Evolutionary conservation across 2,888 invertebrate genomes (phyloP).

Genomic region (Marronus borbonicus): DNA sequence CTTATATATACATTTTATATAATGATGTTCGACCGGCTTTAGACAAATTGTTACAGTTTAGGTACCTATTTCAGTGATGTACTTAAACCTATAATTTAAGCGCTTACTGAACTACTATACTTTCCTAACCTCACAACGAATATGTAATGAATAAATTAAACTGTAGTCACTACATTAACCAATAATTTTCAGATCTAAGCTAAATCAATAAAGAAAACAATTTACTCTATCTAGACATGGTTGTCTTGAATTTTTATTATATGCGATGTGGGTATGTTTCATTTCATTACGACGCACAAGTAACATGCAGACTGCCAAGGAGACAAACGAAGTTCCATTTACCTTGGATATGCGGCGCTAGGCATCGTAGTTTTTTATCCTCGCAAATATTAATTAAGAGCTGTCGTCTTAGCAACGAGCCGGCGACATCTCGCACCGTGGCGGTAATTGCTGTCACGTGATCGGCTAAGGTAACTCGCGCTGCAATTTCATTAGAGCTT

Average conservation of each 20-base stretch:
- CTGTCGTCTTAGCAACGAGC: conserved; percentile 59
- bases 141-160: too few species aligned
- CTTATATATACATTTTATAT: too few species aligned
- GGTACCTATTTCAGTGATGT: too few species aligned
- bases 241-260: not conserved
- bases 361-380: conserved; percentile 60
- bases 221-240: too few species aligned
- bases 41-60: too few species aligned
- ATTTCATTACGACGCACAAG: conserved; percentile 1
- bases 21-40: too few species aligned
- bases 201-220: too few species aligned
- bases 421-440: conserved; percentile 59
- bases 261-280: not conserved
- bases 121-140: too few species aligned
- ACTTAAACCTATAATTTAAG: too few species aligned
- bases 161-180: too few species aligned
- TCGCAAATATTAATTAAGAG: conserved; percentile 66
- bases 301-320: not conserved
- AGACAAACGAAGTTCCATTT: conserved; percentile 57
- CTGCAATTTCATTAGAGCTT: conserved; percentile 73
- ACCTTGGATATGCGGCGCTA: conserved; percentile 44
- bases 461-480: conserved; percentile 60
- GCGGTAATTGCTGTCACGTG: conserved; percentile 63
- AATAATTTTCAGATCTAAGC: too few species aligned
- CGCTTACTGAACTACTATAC: too few species aligned